Percentiles rank a stretch among this genome's conserved stretches.
These are phyloP conservation scores for Nomada ferruginata DNA, from an alignment of 2,888 invertebrate species.

Conservation along the genomic window DNA sequence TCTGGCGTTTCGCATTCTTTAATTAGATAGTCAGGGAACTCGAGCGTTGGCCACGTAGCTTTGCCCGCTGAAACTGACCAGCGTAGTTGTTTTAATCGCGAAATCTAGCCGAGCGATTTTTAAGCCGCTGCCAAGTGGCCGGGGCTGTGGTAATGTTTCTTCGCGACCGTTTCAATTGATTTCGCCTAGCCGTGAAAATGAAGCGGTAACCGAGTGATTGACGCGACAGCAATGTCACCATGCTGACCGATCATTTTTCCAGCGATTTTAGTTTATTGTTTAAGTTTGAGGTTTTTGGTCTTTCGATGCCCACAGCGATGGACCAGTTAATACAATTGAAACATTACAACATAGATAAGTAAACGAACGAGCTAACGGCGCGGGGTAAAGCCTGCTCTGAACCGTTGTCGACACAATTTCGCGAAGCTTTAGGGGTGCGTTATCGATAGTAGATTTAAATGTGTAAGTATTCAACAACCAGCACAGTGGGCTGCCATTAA, in stretches of 20 bases:
- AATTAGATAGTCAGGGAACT: constrained; percentile 76
- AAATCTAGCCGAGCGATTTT: constrained; percentile 50
- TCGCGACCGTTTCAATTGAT: constrained; percentile 35
- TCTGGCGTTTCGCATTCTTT: constrained; percentile 76
- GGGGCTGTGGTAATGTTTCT: constrained; percentile 18
- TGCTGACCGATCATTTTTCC: no score
- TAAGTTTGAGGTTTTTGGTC: neutral
- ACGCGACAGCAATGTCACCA: no score
- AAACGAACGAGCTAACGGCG: no score
- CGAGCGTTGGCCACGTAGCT: constrained; percentile 42
- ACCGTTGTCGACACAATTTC: neutral
- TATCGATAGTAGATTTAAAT: neutral
- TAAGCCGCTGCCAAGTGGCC: constrained; percentile 34
- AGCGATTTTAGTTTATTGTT: no score
- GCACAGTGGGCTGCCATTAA: constrained; percentile 13
- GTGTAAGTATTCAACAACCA: neutral
- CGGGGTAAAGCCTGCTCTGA: neutral
- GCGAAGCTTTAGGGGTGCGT: no score
- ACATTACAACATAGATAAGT: neutral
- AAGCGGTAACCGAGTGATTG: neutral
- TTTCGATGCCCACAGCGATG: neutral
- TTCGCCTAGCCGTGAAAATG: neutral
- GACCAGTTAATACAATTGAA: neutral
- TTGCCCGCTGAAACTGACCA: constrained; percentile 35
- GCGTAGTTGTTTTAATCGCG: constrained; percentile 42